These are phyloP conservation scores for Alentia gelatinosa DNA, from an alignment of 2,888 invertebrate species.

Conservation along the genomic window DNA sequence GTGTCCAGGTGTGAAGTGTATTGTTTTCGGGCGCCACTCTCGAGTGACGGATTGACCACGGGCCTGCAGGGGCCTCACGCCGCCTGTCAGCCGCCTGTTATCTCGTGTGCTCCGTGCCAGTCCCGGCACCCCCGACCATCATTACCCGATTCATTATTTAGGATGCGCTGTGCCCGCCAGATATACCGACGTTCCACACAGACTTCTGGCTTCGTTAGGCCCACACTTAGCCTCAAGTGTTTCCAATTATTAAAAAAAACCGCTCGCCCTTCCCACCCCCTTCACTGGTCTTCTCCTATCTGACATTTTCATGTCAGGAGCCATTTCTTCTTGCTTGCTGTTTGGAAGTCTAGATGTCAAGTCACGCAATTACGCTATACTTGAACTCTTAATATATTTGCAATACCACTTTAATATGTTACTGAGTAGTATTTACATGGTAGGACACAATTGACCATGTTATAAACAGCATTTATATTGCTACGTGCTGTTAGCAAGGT, in stretches of 20 bases:
- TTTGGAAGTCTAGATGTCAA: not conserved
- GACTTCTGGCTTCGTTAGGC: slow-evolving; percentile 37
- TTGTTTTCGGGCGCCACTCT: slow-evolving; percentile 40
- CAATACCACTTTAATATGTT: too few relatives aligned
- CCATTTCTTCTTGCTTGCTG: not conserved
- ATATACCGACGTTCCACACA: slow-evolving; percentile 9
- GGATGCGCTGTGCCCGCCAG: slow-evolving; percentile 18
- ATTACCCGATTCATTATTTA: slow-evolving; percentile 46
- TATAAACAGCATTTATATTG: too few relatives aligned
- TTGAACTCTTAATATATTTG: too few relatives aligned
- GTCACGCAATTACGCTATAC: too few relatives aligned
- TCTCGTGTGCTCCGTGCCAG: not conserved
- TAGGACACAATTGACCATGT: too few relatives aligned
- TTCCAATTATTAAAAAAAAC: slow-evolving; percentile 6
- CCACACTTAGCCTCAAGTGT: slow-evolving; percentile 38
- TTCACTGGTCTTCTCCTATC: not conserved
- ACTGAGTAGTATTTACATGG: too few relatives aligned
- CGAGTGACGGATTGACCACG: slow-evolving; percentile 44
- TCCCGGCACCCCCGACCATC: not conserved
- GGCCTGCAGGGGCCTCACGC: not conserved
- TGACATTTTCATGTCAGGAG: slow-evolving; percentile 32
- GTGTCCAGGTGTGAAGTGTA: slow-evolving; percentile 44
- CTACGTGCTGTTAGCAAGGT: too few relatives aligned
- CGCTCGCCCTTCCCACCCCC: not conserved
- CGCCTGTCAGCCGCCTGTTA: slow-evolving; percentile 18